Conservation (phyloP, 2,113 vertebrate genomes). For the Sclerurus mexicanus region DNA sequence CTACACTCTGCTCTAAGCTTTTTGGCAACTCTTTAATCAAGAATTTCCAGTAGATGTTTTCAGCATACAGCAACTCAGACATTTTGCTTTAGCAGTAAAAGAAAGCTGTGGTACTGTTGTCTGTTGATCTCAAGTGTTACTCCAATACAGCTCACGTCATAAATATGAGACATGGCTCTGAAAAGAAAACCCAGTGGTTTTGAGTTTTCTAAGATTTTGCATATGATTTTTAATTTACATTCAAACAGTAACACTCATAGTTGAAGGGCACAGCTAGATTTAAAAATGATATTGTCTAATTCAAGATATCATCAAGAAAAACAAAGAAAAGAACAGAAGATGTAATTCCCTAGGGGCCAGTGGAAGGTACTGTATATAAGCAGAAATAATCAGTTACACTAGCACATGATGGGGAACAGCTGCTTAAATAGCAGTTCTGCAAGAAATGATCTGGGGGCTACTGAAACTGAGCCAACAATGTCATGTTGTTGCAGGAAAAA, state of each 20-base stretch:
- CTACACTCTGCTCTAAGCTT: background rate
- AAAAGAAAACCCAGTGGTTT: background rate
- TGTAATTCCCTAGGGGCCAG: background rate
- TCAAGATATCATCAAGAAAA: background rate
- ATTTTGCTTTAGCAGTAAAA: background rate
- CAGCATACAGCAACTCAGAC: background rate
- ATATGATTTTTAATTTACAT: background rate
- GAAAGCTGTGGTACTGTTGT: background rate
- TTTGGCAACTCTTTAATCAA: background rate
- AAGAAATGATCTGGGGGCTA: conserved; percentile 16
- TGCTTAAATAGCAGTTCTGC: conserved; percentile 45
- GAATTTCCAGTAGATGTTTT: background rate
- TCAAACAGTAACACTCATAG: background rate
- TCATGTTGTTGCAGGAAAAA: conserved; percentile 8
- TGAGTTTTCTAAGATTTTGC: background rate
- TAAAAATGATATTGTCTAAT: conserved; percentile 8
- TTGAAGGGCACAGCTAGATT: background rate
- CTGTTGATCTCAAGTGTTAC: background rate
- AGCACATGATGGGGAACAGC: conserved; percentile 17
- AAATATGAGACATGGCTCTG: background rate
- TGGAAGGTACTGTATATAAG: background rate
- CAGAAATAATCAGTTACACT: background rate
- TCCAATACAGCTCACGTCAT: rapidly evolving
- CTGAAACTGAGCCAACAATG: conserved; percentile 31
- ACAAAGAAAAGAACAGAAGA: background rate